Evolutionary conservation across 2,888 invertebrate species (phyloP).

Genomic region (Cheilosia vernalis): DNA sequence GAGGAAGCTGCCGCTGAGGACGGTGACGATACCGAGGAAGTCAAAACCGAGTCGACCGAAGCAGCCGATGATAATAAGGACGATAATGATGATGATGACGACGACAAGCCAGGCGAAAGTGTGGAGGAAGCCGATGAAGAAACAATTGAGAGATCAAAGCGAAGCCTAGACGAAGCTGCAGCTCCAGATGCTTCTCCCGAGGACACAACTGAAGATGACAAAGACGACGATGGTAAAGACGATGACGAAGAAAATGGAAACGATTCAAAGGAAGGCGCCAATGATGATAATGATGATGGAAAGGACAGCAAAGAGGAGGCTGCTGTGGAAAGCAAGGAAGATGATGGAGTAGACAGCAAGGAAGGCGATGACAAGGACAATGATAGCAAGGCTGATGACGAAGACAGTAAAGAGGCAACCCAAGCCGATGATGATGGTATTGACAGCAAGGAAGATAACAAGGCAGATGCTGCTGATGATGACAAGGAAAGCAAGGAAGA

Average conservation of each 20-base stretch:
- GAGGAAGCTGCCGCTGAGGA: constrained; percentile 75
- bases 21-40: constrained; percentile 58
- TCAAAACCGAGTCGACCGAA: constrained; percentile 69
- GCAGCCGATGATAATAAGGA: constrained; percentile 79
- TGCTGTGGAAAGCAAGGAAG: constrained; percentile 78
- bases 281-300: constrained; percentile 77
- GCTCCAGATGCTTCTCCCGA: constrained; percentile 81
- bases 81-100: constrained; percentile 78
- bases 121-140: constrained; percentile 76
- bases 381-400: constrained; percentile 77
- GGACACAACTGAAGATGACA: constrained; percentile 81
- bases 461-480: constrained; percentile 72
- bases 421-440: constrained; percentile 82
- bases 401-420: constrained; percentile 77
- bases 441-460: constrained; percentile 78
- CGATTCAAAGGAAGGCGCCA: constrained; percentile 78
- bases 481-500: constrained; percentile 77
- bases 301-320: constrained; percentile 77
- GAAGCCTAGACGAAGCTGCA: constrained; percentile 80
- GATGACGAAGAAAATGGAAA: constrained; percentile 80
- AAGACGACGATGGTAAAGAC: constrained; percentile 77
- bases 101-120: constrained; percentile 80
- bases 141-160: constrained; percentile 71
- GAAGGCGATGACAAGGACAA: constrained; percentile 80
- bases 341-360: constrained; percentile 75